phyloP scores from a whole-genome alignment of 2,888 invertebrate genomes.

The Meteorus colon region DNA sequence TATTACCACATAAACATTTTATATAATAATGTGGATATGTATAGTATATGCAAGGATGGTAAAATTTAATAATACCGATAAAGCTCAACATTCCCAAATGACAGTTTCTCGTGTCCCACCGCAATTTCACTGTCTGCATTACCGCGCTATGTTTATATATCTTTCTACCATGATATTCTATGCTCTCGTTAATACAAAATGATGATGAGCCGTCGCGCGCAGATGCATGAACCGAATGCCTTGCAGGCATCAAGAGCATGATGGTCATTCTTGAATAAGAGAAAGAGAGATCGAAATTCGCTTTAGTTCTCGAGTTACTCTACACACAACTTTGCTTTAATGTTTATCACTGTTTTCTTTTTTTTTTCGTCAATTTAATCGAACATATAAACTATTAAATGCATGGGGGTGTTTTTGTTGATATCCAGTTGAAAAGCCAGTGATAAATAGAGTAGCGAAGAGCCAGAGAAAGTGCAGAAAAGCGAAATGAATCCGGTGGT shows the following conservation, averaged over 20 bases:
- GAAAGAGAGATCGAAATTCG: slow-evolving; percentile 9
- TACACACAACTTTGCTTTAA: not conserved
- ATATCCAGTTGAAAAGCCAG: not conserved
- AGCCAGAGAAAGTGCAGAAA: not conserved
- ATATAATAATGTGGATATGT: slow-evolving; percentile 23
- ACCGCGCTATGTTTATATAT: not conserved
- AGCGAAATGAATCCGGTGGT: not conserved
- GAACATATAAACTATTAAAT: not conserved
- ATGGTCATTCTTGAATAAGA: not conserved
- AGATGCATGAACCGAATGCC: slow-evolving; percentile 8
- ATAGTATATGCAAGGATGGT: slow-evolving; percentile 5
- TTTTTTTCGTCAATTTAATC: not conserved
- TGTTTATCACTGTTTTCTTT: not conserved
- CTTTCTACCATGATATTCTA: not conserved
- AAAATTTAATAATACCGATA: slow-evolving; percentile 33
- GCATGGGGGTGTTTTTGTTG: not conserved
- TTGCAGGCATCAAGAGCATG: slow-evolving; percentile 18
- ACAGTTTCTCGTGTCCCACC: slow-evolving; percentile 41
- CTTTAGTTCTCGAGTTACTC: slow-evolving; percentile 22
- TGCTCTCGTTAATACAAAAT: slow-evolving; percentile 20
- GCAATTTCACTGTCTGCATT: slow-evolving; percentile 18
- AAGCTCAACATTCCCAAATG: slow-evolving; percentile 35
- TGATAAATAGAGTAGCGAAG: too few species aligned
- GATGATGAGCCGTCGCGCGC: slow-evolving; percentile 2
- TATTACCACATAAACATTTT: not conserved